A percentile compares a stretch with the other conserved stretches of the same genome.
phyloP scores from a whole-genome alignment of 2,888 invertebrate genomes.

The Rhogogaster chlorosoma region DNA sequence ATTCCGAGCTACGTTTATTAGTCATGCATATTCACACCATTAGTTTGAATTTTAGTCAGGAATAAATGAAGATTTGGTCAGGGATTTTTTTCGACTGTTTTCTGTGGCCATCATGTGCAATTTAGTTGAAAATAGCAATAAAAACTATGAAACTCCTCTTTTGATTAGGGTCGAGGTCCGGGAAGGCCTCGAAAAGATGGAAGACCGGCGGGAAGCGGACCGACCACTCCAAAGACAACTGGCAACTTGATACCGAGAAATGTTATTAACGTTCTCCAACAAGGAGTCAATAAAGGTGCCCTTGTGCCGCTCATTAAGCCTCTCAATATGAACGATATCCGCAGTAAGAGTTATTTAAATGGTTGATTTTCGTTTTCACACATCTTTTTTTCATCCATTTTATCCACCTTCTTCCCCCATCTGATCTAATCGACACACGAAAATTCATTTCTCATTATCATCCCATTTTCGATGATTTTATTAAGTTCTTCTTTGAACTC shows the following conservation, averaged over 20 bases:
- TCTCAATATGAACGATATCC: conserved; percentile 49
- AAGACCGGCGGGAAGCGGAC: conserved; percentile 6
- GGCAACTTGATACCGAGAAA: conserved; percentile 57
- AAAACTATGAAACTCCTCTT: not conserved
- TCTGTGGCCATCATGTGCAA: no score
- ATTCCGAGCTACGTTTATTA: no score
- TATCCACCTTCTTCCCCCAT: conserved; percentile 34
- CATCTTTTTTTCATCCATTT: not conserved
- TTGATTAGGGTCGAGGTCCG: conserved; percentile 39
- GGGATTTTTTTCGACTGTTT: no score
- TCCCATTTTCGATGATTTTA: not conserved
- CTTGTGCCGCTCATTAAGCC: conserved; percentile 54
- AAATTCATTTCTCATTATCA: not conserved
- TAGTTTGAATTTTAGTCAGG: no score
- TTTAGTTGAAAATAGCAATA: not conserved
- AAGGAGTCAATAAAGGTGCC: conserved; percentile 60
- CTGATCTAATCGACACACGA: not conserved
- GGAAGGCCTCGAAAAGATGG: conserved; percentile 56
- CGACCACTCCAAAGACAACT: conserved; percentile 55
- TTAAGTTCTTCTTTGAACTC: not conserved
- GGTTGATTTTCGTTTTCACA: conserved; percentile 8
- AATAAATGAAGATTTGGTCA: no score
- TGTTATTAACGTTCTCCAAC: conserved; percentile 54
- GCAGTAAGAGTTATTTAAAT: conserved; percentile 36
- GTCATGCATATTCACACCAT: no score